Evolutionary conservation across 2,113 vertebrate species (phyloP).

Genomic region (Centropristis striata): DNA sequence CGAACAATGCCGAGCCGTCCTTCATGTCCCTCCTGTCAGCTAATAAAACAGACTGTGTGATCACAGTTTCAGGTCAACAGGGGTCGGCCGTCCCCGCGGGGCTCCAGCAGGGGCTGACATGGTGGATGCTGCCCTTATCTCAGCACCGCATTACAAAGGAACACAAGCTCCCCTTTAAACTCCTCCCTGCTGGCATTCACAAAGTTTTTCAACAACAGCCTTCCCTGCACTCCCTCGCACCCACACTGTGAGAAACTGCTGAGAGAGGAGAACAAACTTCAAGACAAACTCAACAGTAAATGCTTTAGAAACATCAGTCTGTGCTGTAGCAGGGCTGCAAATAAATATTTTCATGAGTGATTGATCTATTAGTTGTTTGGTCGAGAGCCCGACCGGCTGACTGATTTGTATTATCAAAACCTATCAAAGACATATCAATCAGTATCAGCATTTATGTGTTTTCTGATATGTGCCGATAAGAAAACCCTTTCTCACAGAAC

Average conservation of each 20-base stretch:
- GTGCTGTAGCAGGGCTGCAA: background rate
- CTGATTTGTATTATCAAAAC: no score
- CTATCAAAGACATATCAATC: no score
- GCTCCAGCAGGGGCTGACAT: constrained; percentile 49
- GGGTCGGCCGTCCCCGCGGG: constrained; percentile 54
- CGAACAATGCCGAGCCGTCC: constrained; percentile 56
- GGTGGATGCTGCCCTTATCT: constrained; percentile 71
- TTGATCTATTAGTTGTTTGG: background rate
- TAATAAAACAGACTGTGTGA: constrained; percentile 70
- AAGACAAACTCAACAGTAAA: constrained; percentile 30
- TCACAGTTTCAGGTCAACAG: constrained; percentile 68
- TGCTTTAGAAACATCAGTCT: constrained; percentile 9
- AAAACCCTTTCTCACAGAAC: no score
- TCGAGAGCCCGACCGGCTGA: no score
- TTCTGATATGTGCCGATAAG: no score
- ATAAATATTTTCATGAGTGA: background rate
- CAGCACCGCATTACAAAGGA: constrained; percentile 62
- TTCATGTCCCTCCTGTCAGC: constrained; percentile 62
- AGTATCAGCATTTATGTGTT: no score
- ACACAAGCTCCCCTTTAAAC: constrained; percentile 57
- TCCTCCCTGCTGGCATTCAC: constrained; percentile 60
- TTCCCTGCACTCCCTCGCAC: constrained; percentile 52
- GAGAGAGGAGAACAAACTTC: constrained; percentile 42
- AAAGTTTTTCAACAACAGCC: constrained; percentile 60
- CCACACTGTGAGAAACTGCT: constrained; percentile 59